Evolutionary conservation across 2,113 vertebrate genomes (phyloP).

Genomic region (Brachyhypopomus occidentalis): DNA sequence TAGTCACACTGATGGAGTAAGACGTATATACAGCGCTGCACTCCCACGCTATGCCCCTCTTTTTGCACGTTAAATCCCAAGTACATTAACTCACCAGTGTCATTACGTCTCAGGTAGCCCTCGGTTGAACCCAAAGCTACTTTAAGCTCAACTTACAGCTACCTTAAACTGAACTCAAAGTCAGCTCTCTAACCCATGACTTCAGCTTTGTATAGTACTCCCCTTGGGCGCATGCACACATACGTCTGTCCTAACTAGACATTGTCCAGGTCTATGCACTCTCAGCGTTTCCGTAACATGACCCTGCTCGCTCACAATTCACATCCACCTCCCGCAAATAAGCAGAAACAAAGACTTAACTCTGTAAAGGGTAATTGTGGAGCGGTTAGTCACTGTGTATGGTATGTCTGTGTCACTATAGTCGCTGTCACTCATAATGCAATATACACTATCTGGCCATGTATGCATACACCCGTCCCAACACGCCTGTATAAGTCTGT

Average conservation of each 20-base stretch:
- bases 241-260: neutral
- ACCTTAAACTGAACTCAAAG: constrained; percentile 26
- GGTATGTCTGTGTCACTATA: too few relatives aligned
- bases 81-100: neutral
- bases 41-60: neutral
- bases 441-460: too few relatives aligned
- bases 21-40: too few relatives aligned
- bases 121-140: constrained; percentile 42
- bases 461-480: too few relatives aligned
- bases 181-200: constrained; percentile 29
- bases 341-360: neutral
- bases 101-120: neutral
- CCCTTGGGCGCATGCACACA: neutral
- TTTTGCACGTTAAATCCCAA: neutral
- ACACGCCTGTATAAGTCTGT: too few relatives aligned
- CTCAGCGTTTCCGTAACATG: neutral
- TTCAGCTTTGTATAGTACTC: constrained; percentile 36
- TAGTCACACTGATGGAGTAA: neutral
- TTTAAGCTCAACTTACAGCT: constrained; percentile 44
- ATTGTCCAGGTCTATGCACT: neutral
- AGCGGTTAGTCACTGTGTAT: too few relatives aligned
- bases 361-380: too few relatives aligned
- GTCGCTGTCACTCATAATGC: too few relatives aligned
- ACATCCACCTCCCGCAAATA: neutral
- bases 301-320: neutral